These are phyloP conservation scores for Leptopterna dolabrata DNA, from an alignment of 2,888 invertebrate species.

Conservation along the genomic window DNA sequence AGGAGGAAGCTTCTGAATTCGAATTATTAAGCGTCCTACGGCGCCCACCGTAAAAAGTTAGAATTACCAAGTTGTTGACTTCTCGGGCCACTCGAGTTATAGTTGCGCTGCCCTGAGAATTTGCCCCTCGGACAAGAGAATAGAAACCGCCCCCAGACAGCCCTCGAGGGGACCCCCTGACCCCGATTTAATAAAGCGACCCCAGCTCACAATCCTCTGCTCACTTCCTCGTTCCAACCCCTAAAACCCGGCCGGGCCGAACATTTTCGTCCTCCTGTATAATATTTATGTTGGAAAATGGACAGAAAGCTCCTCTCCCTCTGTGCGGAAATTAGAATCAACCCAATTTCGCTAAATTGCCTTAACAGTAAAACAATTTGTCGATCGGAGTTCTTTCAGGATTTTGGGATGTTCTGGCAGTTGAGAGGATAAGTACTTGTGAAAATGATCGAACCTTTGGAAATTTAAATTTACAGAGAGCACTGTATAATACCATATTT, in stretches of 20 bases:
- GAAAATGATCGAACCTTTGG: too few species aligned
- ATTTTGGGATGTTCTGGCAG: not conserved
- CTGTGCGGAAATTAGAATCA: conserved; percentile 49
- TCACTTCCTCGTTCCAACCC: not conserved
- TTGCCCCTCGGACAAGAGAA: not conserved
- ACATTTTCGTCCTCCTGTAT: conserved; percentile 18
- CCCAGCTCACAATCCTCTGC: too few species aligned
- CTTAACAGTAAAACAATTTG: conserved; percentile 48
- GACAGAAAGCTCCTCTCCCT: not conserved
- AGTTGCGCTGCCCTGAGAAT: not conserved
- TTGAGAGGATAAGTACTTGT: not conserved
- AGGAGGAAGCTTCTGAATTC: too few species aligned
- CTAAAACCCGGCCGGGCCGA: not conserved
- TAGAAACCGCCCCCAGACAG: not conserved
- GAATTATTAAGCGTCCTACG: too few species aligned
- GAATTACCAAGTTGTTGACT: not conserved
- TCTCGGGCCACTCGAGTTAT: not conserved
- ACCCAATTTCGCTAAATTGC: conserved; percentile 54
- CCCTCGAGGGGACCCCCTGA: conserved; percentile 1
- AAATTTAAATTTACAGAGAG: too few species aligned
- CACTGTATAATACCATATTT: too few species aligned
- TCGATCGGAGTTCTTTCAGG: conserved; percentile 35
- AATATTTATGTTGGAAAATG: conserved; percentile 30
- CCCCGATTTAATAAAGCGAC: conserved; percentile 24
- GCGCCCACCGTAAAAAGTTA: too few species aligned